A percentile compares a stretch with the other conserved stretches of the same genome.
phyloP scores from a whole-genome alignment of 2,797 vertebrate genomes.

The Sebastes umbrosus region DNA sequence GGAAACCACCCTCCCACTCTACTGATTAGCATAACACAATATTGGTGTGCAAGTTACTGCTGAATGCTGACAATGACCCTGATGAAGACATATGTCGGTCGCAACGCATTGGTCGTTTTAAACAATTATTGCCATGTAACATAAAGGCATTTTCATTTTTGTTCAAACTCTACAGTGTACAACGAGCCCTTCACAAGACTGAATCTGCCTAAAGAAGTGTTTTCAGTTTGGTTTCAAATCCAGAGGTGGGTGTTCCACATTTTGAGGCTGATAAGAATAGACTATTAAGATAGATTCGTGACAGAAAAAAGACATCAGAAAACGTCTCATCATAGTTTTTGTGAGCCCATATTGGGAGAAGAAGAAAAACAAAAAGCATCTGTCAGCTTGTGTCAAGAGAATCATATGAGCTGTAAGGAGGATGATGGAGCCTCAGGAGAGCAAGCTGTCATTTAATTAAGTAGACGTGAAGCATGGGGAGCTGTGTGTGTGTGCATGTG shows the following conservation, averaged over 20 bases:
- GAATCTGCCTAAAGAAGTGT: not conserved
- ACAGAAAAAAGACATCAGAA: slow-evolving; percentile 19
- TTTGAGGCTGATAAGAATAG: slow-evolving; percentile 20
- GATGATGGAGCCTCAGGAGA: slow-evolving; percentile 55
- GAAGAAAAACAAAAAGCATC: not conserved
- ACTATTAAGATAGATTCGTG: not conserved
- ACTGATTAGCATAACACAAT: no score
- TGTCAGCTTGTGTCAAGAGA: slow-evolving; percentile 27
- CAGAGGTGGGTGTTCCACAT: not conserved
- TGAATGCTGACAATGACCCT: no score
- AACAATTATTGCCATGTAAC: no score
- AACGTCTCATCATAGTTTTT: slow-evolving; percentile 15
- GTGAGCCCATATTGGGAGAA: slow-evolving; percentile 6
- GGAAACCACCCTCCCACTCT: no score
- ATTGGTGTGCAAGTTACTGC: no score
- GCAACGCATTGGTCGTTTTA: no score
- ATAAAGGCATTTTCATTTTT: no score
- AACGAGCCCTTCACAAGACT: no score
- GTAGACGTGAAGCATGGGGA: slow-evolving; percentile 26
- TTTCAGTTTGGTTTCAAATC: slow-evolving; percentile 1
- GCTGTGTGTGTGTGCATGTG: not conserved
- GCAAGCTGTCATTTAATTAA: slow-evolving; percentile 67
- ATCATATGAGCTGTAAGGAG: slow-evolving; percentile 28
- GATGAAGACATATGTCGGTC: no score
- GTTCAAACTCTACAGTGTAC: no score